Conservation (phyloP, 1,140 invertebrate genomes). For the Chelonus insularis region DNA sequence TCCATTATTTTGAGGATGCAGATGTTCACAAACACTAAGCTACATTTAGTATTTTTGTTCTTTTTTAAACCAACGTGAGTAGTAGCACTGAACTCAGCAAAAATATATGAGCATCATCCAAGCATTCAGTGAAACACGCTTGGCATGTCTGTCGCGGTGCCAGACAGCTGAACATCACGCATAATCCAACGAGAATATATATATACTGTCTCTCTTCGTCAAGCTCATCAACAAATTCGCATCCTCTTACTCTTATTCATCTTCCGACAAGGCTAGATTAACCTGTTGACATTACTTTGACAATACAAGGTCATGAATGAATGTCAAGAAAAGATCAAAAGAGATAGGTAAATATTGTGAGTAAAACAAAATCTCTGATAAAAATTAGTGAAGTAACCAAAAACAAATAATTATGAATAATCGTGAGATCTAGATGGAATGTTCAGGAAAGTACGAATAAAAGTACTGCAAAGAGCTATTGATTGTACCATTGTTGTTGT, state of each 20-base stretch:
- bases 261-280: conserved; percentile 4
- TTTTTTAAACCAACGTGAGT: not conserved
- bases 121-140: not conserved
- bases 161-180: not conserved
- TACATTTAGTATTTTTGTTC: no score
- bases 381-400: not conserved
- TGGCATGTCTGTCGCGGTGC: not conserved
- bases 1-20: no score
- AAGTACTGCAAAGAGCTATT: conserved; percentile 29
- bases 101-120: not conserved
- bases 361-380: no score
- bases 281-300: conserved; percentile 7
- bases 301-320: not conserved
- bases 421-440: conserved; percentile 8
- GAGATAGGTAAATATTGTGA: no score
- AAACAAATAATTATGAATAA: conserved; percentile 15
- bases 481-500: conserved; percentile 33
- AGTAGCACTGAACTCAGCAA: not conserved
- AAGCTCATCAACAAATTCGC: not conserved
- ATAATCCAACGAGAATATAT: conserved; percentile 5
- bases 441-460: conserved; percentile 12
- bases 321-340: not conserved
- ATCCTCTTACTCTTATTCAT: not conserved
- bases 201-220: not conserved
- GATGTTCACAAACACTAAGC: no score